Conservation (phyloP, 2,797 vertebrate genomes). For the Muscicapa comitata region DNA sequence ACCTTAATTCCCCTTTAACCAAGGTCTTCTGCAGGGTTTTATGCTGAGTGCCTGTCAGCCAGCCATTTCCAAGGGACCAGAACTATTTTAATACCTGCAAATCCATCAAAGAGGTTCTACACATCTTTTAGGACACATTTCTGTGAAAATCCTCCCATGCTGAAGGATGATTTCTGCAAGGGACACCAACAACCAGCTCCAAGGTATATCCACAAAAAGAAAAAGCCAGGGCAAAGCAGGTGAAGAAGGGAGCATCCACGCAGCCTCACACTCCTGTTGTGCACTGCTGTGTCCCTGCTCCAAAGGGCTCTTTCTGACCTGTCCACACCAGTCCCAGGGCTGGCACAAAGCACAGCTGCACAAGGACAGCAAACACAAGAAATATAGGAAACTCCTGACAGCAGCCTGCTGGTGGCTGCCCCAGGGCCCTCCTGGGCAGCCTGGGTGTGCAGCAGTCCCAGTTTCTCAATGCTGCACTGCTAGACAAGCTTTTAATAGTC, state of each 20-base stretch:
- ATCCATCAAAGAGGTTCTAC: background rate
- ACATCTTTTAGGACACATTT: background rate
- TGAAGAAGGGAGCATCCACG: background rate
- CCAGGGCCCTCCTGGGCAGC: background rate
- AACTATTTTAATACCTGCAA: background rate
- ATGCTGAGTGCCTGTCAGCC: background rate
- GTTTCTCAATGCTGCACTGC: background rate
- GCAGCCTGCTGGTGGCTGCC: background rate
- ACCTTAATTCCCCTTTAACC: background rate
- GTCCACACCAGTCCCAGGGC: background rate
- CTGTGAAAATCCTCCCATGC: background rate
- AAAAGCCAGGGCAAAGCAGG: background rate
- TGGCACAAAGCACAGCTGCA: fast-evolving
- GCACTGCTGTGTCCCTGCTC: background rate
- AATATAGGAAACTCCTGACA: background rate
- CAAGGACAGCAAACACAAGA: fast-evolving
- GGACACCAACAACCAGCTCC: background rate
- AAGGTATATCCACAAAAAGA: background rate
- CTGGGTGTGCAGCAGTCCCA: background rate
- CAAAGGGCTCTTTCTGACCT: background rate
- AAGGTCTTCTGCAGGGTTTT: background rate
- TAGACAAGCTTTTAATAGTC: background rate
- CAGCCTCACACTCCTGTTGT: fast-evolving
- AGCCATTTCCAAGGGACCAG: background rate
- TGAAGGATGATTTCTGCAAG: background rate